phyloP scores from a whole-genome alignment of 2,113 vertebrate genomes.

The Rhinoptilus africanus region DNA sequence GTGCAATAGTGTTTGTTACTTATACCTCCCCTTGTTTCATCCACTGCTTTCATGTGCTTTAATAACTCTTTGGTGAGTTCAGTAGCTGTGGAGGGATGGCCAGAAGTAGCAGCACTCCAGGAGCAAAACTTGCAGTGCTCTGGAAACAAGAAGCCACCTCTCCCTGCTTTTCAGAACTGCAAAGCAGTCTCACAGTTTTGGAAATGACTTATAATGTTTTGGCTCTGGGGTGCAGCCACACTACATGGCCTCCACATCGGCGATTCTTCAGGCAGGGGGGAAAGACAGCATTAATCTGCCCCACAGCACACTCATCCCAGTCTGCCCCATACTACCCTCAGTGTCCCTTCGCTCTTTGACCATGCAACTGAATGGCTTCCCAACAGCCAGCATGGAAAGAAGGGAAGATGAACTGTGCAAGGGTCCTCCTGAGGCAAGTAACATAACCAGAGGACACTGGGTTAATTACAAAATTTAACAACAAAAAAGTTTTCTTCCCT shows the following conservation, averaged over 20 bases:
- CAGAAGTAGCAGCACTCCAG: neutral
- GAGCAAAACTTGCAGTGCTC: neutral
- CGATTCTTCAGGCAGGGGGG: neutral
- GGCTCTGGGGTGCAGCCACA: neutral
- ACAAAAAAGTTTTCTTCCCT: neutral
- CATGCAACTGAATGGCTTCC: neutral
- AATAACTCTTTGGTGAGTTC: neutral
- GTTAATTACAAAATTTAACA: neutral
- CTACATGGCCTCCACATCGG: neutral
- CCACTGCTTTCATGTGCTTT: neutral
- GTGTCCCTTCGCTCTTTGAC: neutral
- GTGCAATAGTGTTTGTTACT: neutral
- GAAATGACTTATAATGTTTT: neutral
- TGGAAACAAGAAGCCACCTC: neutral
- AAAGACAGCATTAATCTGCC: neutral
- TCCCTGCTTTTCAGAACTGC: neutral
- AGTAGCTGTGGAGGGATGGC: neutral
- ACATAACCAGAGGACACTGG: neutral
- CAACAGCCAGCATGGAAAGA: neutral
- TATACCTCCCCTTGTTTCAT: neutral
- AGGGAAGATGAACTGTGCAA: neutral
- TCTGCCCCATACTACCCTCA: no score
- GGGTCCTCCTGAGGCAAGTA: neutral
- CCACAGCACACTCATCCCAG: neutral
- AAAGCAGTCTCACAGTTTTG: neutral